Evolutionary conservation across 2,888 invertebrate genomes (phyloP), one percentile per base, ranked within the genome.

Genomic region (Neoaliturus tenellus): DNA sequence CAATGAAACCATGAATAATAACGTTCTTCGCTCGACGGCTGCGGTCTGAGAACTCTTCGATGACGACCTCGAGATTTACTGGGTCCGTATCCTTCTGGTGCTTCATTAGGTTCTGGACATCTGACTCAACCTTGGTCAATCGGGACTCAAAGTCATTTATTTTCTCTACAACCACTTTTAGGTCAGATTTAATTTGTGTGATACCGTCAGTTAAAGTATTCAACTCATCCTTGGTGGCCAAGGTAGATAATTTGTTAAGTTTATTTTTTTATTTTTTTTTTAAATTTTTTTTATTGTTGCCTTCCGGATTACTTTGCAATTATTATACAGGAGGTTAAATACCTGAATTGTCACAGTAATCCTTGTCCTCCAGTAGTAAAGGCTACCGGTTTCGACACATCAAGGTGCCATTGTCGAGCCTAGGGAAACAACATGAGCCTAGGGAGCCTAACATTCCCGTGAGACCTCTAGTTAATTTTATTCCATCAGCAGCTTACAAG

Each of bases 401-500:
- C n/a, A n/a, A n/a, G n/a, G n/a, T n/a, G n/a, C n/a, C n/a, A n/a
- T n/a, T n/a, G n/a, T n/a, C n/a, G n/a, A n/a, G n/a, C n/a, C n/a
- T n/a, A n/a, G n/a, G n/a, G n/a, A n/a, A n/a, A n/a, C n/a, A n/a
- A n/a, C n/a, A n/a, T n/a, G n/a, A n/a, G n/a, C n/a, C n/a, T n/a
- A n/a, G n/a, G n/a, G n/a, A n/a, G n/a, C n/a, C n/a, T n/a, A n/a
- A 39, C n/a, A n/a, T n/a, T n/a, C n/a, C n/a, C n/a, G n/a, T n/a
- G n/a, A n/a, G n/a, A n/a, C n/a, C n/a, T n/a, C 55, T 62, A 17
- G 62, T 62, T 6, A 62, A 62, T 25, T 62, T 62, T 20, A 62
- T 62, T 10, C 62, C 62, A 25, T 62, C 62, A 10, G 25, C 62
- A 17, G 62, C 62, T 5, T 62, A 62, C n/a, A n/a, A 51, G n/a